Evolutionary conservation across 1,140 invertebrate species (phyloP), one percentile per base, ranked within the genome.

Genomic region (Drosophila aff.): DNA sequence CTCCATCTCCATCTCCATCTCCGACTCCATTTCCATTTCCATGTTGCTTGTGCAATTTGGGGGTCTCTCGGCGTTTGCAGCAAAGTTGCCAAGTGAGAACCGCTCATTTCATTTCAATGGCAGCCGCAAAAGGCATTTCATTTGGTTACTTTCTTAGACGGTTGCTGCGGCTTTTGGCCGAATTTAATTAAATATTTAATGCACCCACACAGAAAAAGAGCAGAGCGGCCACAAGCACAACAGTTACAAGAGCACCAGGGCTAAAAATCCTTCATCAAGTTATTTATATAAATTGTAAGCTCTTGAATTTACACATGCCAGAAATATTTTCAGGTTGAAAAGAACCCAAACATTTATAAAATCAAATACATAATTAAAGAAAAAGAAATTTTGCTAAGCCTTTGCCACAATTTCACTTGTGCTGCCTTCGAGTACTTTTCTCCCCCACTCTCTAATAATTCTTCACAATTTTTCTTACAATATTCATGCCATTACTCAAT

Each of bases 111-210:
- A 83, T 87, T 87, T 90, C 85, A 90, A 89, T 89, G 85, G 77
- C 85, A 79, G 44, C 84, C 84, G 49, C 84, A 87, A 81, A 87
- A 81, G 80, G 78, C 84, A 90, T 87, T 87, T 75, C 81, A 83
- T 87, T 89, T 77, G 64, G 74, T 79, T 82, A 86, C 76, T 87
- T 83, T 89, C 85, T 89, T 76, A 64, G 67, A 65, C 53, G 43
- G 4, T 40, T 58, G 18, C 58, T 89, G 84, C 43, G 84, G 84
- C 83, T 81, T 84, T 55, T 80, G 77, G 74, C 62, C 77, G 64
- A 84, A 84, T 89, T 89, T 89, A 89, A 89, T 89, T 89, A 89
- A 89, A 89, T 81, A 87, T 87, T 87, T 89, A 87, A 87, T 79
- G 72, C 38, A 53, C 43, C 41, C 44, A 18, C 69, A 71, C 26